Conservation (phyloP, 1,140 invertebrate genomes). For the Mesaphorura yosii region DNA sequence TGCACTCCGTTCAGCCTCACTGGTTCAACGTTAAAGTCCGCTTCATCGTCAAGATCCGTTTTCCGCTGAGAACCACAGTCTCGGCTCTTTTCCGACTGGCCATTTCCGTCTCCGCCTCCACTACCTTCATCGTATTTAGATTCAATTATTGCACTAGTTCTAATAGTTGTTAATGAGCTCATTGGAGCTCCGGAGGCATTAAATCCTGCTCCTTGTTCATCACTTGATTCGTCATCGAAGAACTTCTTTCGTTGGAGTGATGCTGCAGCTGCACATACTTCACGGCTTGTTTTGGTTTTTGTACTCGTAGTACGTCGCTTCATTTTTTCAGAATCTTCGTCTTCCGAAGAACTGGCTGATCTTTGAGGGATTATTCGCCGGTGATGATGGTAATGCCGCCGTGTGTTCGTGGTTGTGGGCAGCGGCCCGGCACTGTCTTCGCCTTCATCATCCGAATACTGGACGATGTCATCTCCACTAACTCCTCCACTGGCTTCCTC, state of each 20-base stretch:
- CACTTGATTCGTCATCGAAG: conserved; percentile 19
- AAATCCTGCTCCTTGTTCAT: conserved; percentile 15
- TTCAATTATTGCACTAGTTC: not conserved
- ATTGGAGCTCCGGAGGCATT: not conserved
- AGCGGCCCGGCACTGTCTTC: not conserved
- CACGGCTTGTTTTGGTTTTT: conserved; percentile 6
- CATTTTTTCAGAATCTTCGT: conserved; percentile 29
- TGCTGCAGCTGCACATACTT: not conserved
- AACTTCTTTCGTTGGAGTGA: not conserved
- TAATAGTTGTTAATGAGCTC: not conserved
- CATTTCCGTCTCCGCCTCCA: not conserved
- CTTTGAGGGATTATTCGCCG: conserved; percentile 20
- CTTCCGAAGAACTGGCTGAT: conserved; percentile 22
- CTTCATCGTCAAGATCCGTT: not conserved
- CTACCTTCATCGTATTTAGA: not conserved
- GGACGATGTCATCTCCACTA: conserved; percentile 14
- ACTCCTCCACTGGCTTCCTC: conserved; percentile 15
- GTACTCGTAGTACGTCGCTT: conserved; percentile 6
- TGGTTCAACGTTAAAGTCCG: not conserved
- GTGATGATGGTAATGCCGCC: conserved; percentile 12
- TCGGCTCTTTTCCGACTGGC: not conserved
- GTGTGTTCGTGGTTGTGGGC: not conserved
- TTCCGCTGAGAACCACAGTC: not conserved
- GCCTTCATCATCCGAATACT: conserved; percentile 12
- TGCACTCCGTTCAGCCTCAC: conserved; percentile 7